phyloP scores from a whole-genome alignment of 23 tunicate species.

The Trididemnum clinides region DNA sequence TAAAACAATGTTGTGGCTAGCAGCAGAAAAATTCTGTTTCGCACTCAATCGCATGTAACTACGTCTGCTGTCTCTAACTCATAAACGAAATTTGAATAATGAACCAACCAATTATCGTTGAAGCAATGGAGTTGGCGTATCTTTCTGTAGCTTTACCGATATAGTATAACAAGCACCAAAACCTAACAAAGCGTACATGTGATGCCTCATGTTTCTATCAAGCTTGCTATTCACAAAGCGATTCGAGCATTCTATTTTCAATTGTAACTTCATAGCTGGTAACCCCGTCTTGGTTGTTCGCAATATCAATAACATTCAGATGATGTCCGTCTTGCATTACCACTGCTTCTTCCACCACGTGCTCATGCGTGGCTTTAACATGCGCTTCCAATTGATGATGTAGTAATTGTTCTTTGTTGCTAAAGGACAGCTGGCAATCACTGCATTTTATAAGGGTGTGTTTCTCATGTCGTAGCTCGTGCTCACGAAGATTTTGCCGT shows the following conservation, averaged over 20 bases:
- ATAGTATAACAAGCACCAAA: no score
- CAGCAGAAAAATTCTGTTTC: no score
- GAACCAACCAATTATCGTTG: no score
- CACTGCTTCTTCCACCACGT: background rate
- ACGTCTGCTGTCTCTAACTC: no score
- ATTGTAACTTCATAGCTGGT: slow-evolving; percentile 9
- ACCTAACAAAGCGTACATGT: no score
- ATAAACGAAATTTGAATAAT: no score
- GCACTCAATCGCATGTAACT: no score
- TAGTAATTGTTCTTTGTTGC: background rate
- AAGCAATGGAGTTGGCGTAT: no score
- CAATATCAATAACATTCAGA: background rate
- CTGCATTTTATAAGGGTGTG: slow-evolving; percentile 32
- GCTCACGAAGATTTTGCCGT: slow-evolving; percentile 79
- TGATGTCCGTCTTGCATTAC: background rate
- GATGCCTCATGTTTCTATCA: no score
- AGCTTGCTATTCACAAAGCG: background rate
- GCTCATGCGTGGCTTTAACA: background rate
- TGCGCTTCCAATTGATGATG: slow-evolving; percentile 26
- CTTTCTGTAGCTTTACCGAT: no score
- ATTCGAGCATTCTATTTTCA: background rate
- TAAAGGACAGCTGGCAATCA: background rate
- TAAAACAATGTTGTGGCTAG: no score
- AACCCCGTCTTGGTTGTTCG: background rate
- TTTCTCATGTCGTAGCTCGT: slow-evolving; percentile 64